Evolutionary conservation across 64 coral and sea anemone species (phyloP).

Genomic region (Pocillopora damicornis): DNA sequence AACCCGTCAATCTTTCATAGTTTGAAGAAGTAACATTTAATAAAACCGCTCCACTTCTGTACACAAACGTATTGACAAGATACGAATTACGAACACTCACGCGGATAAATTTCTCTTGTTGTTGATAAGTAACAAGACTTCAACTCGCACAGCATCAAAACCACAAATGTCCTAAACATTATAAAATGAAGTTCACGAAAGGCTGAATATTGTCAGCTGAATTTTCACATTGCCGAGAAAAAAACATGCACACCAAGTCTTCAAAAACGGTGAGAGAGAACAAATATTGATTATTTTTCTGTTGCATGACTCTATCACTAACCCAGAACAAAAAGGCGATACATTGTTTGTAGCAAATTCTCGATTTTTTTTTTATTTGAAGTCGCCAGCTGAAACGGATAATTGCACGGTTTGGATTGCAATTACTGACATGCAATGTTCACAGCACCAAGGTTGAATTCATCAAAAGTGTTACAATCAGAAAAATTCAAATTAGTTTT

Average conservation of each 20-base stretch:
- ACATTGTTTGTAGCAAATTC: too few species aligned
- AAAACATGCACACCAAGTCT: neutral
- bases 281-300: neutral
- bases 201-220: neutral
- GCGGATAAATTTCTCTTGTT: neutral
- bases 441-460: too few species aligned
- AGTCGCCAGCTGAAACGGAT: too few species aligned
- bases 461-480: too few species aligned
- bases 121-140: neutral
- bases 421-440: too few species aligned
- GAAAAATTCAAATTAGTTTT: too few species aligned
- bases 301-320: neutral
- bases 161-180: neutral
- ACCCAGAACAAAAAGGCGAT: neutral
- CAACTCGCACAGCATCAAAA: neutral
- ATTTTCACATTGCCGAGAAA: neutral
- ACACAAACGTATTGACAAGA: constrained; percentile 2
- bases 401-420: too few species aligned
- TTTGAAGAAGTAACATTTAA: constrained; percentile 5
- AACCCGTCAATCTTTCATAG: neutral
- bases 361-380: too few species aligned
- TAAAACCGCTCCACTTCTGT: neutral
- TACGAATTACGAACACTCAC: neutral
- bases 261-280: constrained; percentile 8
- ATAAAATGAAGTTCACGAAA: neutral